These are phyloP conservation scores for Hylaeus volcanicus DNA, from an alignment of 1,140 invertebrate species.

Conservation along the genomic window DNA sequence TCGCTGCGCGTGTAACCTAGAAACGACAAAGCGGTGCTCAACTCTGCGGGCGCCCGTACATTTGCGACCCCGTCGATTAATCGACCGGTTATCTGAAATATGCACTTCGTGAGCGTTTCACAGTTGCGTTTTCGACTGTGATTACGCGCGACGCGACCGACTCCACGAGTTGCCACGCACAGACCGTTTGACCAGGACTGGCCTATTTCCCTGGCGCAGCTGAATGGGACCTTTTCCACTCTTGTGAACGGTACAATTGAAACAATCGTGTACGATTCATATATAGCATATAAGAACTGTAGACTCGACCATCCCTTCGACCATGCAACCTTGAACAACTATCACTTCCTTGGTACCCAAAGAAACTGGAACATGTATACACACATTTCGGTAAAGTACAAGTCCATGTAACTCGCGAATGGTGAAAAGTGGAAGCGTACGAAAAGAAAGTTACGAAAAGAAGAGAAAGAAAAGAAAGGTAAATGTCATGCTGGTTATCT, in stretches of 20 bases:
- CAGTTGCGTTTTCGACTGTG: background rate
- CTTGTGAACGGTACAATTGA: too few species aligned
- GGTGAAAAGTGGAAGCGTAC: background rate
- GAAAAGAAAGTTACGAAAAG: background rate
- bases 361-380: too few species aligned
- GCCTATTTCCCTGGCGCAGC: background rate
- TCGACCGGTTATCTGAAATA: constrained; percentile 32
- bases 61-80: constrained; percentile 34
- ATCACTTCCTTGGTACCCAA: background rate
- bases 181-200: background rate
- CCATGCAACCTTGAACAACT: too few species aligned
- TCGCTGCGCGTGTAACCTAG: constrained; percentile 81
- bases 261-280: too few species aligned
- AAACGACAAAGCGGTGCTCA: constrained; percentile 80
- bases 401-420: too few species aligned
- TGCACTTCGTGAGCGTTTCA: background rate
- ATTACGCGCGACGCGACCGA: background rate
- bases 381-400: too few species aligned
- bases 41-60: constrained; percentile 67
- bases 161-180: background rate
- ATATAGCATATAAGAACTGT: too few species aligned
- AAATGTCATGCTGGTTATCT: constrained; percentile 29
- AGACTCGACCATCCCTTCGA: too few species aligned
- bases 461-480: constrained; percentile 3
- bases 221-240: background rate